These are phyloP conservation scores for Taeniopygia guttata DNA, from an alignment of 2,797 vertebrate species.

Conservation along the genomic window DNA sequence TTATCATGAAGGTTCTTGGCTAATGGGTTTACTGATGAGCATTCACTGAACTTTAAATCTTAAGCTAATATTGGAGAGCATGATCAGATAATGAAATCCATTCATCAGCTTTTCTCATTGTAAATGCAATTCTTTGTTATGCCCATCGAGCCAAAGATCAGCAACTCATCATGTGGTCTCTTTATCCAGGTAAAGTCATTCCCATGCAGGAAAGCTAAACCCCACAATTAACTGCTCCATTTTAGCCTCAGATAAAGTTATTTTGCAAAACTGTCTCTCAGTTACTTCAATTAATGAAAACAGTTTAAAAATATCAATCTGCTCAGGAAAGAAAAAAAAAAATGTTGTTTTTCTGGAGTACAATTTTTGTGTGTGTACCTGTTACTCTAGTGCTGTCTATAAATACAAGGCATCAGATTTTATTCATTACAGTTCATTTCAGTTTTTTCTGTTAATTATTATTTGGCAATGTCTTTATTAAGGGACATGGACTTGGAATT, in stretches of 20 bases:
- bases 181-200: background rate
- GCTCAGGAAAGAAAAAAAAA: background rate
- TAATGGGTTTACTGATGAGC: background rate
- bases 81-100: background rate
- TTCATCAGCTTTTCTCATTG: background rate
- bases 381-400: background rate
- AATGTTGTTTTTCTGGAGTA: background rate
- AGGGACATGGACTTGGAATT: background rate
- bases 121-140: background rate
- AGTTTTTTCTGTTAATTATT: constrained; percentile 20
- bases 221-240: background rate
- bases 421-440: background rate
- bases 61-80: background rate
- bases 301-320: background rate
- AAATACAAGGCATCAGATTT: background rate
- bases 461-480: background rate
- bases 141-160: background rate
- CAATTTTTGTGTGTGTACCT: background rate
- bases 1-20: background rate
- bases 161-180: background rate
- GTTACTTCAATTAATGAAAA: background rate
- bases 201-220: background rate
- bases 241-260: background rate
- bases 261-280: background rate
- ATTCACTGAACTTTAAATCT: background rate